phyloP scores from a whole-genome alignment of 2,113 vertebrate genomes.

The Oxyruncus cristatus region DNA sequence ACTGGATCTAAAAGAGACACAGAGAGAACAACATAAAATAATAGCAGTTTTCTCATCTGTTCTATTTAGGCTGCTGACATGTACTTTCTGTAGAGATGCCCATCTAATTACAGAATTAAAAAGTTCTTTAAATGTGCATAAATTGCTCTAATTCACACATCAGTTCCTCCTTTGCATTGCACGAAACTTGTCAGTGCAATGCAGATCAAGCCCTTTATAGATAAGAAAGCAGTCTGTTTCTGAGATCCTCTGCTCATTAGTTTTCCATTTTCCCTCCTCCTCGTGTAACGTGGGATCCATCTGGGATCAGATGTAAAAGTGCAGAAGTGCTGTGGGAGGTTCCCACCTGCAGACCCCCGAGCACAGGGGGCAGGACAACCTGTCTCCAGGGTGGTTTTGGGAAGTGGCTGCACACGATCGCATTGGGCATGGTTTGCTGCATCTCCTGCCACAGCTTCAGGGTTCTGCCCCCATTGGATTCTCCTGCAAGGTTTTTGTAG shows the following conservation, averaged over 20 bases:
- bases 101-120: background rate
- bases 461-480: background rate
- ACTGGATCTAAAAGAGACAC: background rate
- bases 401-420: background rate
- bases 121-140: background rate
- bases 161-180: background rate
- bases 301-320: background rate
- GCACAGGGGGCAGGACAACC: background rate
- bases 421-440: fast-evolving
- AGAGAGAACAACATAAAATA: background rate
- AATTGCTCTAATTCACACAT: slow-evolving; percentile 6
- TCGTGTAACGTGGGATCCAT: fast-evolving
- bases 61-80: background rate
- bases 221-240: background rate
- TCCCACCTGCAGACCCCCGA: background rate
- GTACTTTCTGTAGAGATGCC: background rate
- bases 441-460: background rate
- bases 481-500: background rate
- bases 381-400: background rate
- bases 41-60: background rate
- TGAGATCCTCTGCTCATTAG: background rate
- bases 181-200: background rate
- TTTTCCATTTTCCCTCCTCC: background rate
- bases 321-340: background rate
- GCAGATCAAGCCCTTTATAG: background rate